Base-by-base conservation (phyloP, 2,797 vertebrate genomes). In the Heliangelus exortis region DNA sequence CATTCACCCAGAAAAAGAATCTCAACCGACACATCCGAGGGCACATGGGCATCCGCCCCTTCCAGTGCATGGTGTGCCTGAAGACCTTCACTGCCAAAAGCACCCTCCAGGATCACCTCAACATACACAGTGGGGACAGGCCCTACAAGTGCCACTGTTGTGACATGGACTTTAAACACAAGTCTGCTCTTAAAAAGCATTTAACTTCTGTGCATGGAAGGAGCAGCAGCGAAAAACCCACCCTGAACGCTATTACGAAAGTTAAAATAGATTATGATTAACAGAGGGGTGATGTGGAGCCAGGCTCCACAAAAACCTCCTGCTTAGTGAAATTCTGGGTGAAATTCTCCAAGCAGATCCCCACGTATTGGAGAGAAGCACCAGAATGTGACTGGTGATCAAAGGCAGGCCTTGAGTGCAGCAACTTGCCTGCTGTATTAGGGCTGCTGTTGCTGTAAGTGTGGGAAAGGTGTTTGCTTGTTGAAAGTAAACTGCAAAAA, bases 81-180 rank as follows among this genome's bases (percentile, higher is more conserved):
- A 98, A 98, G 96, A 98, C 98, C 9, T 98, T 98, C 84, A 98
- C 98, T 2, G 98, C 98, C 69, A 98, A 98, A 87, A 98, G 98
- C 53, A 98, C 98, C 0, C 97, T 98, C 9, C 98, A 98, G 95
- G 98, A 98, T 87, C 98, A 98, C 88, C 94, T 98, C 53, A 98
- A 98, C 45, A 98, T 98, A 87, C 98, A 98, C 88, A 98, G 98
- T 1, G 98, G 98, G 5, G 98, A 98, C 93, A 96, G 98, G 48
- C 98, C 98, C 43, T 98, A 98, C 86, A 98, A 98, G 80, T 98
- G 98, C 61, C 98, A 98, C 28, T 98, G 98, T 76, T 98, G 98
- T n/a, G 98, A 98, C 94, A 98, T 98, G 98, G 98, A 98, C 96
- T 98, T 98, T 26, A 98, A 98, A 89, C 98, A 98, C 96, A 98